These are phyloP conservation scores for Myotis lucifugus DNA, from an alignment of 2,113 vertebrate genomes.

Conservation along the genomic window DNA sequence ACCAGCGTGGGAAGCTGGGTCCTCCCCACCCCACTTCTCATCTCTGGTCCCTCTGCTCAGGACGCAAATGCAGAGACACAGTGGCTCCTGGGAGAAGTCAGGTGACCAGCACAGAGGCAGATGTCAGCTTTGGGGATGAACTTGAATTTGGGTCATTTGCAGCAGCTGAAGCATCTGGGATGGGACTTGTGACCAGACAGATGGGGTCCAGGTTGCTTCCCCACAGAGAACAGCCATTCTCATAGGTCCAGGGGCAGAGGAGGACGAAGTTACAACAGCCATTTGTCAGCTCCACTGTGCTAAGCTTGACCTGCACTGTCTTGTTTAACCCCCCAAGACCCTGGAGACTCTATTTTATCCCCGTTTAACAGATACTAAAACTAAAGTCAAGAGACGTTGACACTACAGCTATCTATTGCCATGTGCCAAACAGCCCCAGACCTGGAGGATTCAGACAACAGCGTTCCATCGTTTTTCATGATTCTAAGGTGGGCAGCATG, in stretches of 20 bases:
- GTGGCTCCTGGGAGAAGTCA: neutral
- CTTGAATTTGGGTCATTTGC: neutral
- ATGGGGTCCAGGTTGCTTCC: neutral
- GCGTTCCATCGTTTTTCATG: accelerated
- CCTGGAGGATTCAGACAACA: neutral
- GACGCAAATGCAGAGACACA: neutral
- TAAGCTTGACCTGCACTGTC: neutral
- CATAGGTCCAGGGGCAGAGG: neutral
- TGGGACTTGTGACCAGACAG: neutral
- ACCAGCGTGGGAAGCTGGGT: accelerated
- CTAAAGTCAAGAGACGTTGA: accelerated
- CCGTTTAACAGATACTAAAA: neutral
- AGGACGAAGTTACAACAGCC: accelerated
- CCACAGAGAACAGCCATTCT: neutral
- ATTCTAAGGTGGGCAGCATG: accelerated
- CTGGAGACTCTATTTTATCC: neutral
- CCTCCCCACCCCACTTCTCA: neutral
- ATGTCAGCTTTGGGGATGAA: too few species aligned
- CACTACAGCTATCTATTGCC: neutral
- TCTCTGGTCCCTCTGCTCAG: too few species aligned
- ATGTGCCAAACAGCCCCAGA: neutral
- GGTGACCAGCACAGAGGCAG: too few species aligned
- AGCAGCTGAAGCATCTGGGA: neutral
- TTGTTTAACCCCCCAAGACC: neutral
- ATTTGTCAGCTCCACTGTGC: accelerated